Conservation (phyloP, 2,888 invertebrate genomes). For the Rhingia campestris region DNA sequence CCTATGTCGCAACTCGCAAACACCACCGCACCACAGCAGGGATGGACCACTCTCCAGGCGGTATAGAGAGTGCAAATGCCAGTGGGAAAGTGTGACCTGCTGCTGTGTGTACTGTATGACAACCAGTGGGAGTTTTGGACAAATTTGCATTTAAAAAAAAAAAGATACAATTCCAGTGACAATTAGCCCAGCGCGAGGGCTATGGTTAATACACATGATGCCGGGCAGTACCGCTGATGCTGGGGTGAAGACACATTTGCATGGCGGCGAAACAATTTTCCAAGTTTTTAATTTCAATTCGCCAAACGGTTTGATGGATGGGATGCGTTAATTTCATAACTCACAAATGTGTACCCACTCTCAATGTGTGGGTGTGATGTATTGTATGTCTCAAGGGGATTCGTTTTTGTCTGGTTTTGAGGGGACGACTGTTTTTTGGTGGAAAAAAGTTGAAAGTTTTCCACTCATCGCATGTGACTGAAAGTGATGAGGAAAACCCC, state of each 20-base stretch:
- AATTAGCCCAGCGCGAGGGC: slow-evolving; percentile 51
- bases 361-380: slow-evolving; percentile 27
- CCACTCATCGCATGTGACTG: slow-evolving; percentile 26
- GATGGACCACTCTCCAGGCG: slow-evolving; percentile 34
- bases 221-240: neutral
- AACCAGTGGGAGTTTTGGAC: slow-evolving; percentile 43
- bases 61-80: slow-evolving; percentile 59
- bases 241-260: slow-evolving; percentile 51
- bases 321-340: slow-evolving; percentile 68
- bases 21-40: slow-evolving; percentile 18
- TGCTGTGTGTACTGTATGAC: slow-evolving; percentile 19
- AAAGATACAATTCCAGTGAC: slow-evolving; percentile 26
- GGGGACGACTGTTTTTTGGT: slow-evolving; percentile 2
- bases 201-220: slow-evolving; percentile 9
- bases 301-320: slow-evolving; percentile 69
- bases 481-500: slow-evolving; percentile 41
- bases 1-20: slow-evolving; percentile 44
- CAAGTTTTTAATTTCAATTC: slow-evolving; percentile 68
- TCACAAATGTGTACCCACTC: slow-evolving; percentile 13
- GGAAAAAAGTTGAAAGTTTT: slow-evolving; percentile 45
- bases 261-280: slow-evolving; percentile 48
- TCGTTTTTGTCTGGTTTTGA: slow-evolving; percentile 1
- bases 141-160: slow-evolving; percentile 61
- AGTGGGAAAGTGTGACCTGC: slow-evolving; percentile 69
- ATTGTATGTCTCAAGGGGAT: slow-evolving; percentile 35